Evolutionary conservation across 2,797 vertebrate species (phyloP).

Genomic region (Sus cebifrons): DNA sequence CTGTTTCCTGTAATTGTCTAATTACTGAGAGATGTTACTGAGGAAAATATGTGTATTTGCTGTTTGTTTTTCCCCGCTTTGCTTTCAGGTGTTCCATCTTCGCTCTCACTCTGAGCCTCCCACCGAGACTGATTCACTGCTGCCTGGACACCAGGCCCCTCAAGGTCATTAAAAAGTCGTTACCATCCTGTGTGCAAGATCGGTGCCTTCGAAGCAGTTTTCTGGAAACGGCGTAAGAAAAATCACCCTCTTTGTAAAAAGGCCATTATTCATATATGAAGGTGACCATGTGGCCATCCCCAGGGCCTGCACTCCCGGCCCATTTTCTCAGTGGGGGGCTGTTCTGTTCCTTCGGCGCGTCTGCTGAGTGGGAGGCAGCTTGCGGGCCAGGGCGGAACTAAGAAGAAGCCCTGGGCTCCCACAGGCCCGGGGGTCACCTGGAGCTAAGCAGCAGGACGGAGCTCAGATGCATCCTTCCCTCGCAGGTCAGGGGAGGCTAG

Average conservation of each 20-base stretch:
- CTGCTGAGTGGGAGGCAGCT: not conserved
- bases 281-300: not conserved
- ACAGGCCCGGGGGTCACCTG: not conserved
- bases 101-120: conserved; percentile 58
- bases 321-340: not conserved
- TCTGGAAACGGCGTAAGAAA: conserved; percentile 78
- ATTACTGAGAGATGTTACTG: conserved; percentile 79
- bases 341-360: too few relatives aligned
- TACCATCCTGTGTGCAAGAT: conserved; percentile 78
- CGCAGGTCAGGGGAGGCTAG: not conserved
- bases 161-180: conserved; percentile 85
- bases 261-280: conserved; percentile 46
- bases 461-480: not conserved
- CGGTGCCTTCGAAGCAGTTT: conserved; percentile 75
- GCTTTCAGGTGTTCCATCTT: conserved; percentile 82
- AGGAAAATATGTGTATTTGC: conserved; percentile 77
- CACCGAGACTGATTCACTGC: conserved; percentile 75
- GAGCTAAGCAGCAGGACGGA: not conserved
- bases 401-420: not conserved
- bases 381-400: accelerated
- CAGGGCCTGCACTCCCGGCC: not conserved
- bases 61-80: conserved; percentile 61
- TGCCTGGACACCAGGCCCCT: conserved; percentile 78
- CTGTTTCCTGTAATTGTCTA: conserved; percentile 83
- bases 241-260: conserved; percentile 63